A percentile compares a stretch with the other conserved stretches of the same genome.
phyloP scores from a whole-genome alignment of 2,888 invertebrate genomes.

The Graphium colonna region DNA sequence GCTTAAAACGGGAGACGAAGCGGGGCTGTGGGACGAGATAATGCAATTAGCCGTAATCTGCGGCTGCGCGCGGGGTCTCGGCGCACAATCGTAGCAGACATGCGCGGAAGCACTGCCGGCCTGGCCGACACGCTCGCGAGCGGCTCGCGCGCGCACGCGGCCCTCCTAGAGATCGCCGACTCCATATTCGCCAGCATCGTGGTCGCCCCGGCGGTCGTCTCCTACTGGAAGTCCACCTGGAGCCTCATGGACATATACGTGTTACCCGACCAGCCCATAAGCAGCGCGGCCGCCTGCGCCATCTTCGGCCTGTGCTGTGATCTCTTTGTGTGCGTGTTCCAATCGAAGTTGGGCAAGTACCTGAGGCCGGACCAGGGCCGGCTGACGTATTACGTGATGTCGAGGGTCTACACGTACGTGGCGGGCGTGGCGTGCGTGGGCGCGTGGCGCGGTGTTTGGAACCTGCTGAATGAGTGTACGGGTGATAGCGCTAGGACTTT shows the following conservation, averaged over 20 bases:
- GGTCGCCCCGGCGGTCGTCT: conserved; percentile 89
- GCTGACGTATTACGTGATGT: conserved; percentile 84
- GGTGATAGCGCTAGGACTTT: conserved; percentile 80
- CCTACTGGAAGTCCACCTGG: conserved; percentile 94
- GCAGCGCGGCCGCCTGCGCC: conserved; percentile 85
- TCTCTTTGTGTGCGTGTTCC: conserved; percentile 84
- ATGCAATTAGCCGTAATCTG: conserved; percentile 68
- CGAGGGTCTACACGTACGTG: conserved; percentile 86
- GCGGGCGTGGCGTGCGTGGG: conserved; percentile 91
- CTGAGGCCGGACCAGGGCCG: conserved; percentile 84
- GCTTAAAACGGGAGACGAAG: conserved; percentile 46
- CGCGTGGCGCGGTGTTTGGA: conserved; percentile 93
- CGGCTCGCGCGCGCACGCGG: conserved; percentile 68
- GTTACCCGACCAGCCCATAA: conserved; percentile 79
- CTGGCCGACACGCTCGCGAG: conserved; percentile 82
- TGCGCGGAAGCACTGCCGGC: conserved; percentile 85
- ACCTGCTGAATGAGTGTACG: conserved; percentile 85
- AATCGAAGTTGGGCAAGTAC: conserved; percentile 77
- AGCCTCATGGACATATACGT: conserved; percentile 87
- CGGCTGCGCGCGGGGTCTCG: conserved; percentile 44
- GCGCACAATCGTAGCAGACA: conserved; percentile 62
- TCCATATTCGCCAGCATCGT: conserved; percentile 85
- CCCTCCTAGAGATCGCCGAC: conserved; percentile 84
- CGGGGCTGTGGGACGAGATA: conserved; percentile 52
- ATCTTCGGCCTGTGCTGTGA: conserved; percentile 85